Conservation (phyloP, 2,888 invertebrate genomes). For the Anthophora plumipes region DNA sequence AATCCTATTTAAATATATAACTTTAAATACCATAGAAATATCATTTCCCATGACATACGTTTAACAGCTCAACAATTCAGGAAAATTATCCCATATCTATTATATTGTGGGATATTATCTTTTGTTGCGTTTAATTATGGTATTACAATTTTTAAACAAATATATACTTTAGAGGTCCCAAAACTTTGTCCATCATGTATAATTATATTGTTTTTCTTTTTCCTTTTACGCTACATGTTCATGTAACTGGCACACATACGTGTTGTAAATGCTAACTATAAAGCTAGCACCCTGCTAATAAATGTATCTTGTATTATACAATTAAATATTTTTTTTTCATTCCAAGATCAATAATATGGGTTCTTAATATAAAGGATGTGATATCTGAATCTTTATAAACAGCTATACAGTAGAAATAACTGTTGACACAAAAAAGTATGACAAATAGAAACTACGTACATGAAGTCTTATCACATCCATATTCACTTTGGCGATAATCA, state of each 20-base stretch:
- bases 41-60: constrained; percentile 72
- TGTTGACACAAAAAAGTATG: constrained; percentile 55
- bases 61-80: constrained; percentile 72
- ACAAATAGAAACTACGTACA: constrained; percentile 61
- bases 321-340: constrained; percentile 57
- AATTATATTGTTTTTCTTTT: constrained; percentile 59
- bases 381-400: constrained; percentile 54
- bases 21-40: constrained; percentile 73
- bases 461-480: constrained; percentile 69
- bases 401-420: constrained; percentile 42
- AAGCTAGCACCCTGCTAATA: constrained; percentile 67
- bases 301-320: constrained; percentile 61
- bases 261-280: constrained; percentile 64
- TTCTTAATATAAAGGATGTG: constrained; percentile 59
- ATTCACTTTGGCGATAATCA: constrained; percentile 69
- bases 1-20: constrained; percentile 79
- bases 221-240: constrained; percentile 48
- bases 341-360: constrained; percentile 56
- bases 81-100: constrained; percentile 61
- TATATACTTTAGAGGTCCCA: constrained; percentile 74
- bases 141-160: constrained; percentile 72
- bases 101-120: constrained; percentile 52
- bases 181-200: constrained; percentile 70
- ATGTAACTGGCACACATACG: constrained; percentile 55
- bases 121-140: constrained; percentile 71